Conservation (phyloP, 2,888 invertebrate species). For the Neoaliturus tenellus region DNA sequence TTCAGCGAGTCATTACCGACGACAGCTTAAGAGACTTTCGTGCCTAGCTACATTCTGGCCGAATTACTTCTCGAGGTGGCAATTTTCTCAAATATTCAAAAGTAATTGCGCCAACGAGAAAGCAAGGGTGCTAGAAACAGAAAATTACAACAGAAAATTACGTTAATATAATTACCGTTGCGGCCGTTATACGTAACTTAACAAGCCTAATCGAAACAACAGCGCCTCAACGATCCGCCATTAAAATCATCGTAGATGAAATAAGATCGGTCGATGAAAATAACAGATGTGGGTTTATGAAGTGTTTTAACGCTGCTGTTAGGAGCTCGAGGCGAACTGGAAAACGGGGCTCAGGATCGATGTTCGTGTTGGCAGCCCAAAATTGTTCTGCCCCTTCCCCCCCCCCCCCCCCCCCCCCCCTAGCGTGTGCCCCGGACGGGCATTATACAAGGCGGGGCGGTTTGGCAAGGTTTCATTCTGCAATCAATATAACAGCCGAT, state of each 20-base stretch:
- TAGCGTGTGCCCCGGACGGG: background rate
- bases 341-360: conserved; percentile 16
- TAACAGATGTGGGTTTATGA: conserved; percentile 20
- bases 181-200: background rate
- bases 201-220: background rate
- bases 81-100: conserved; percentile 30
- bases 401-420: conserved; percentile 13
- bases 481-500: conserved; percentile 41
- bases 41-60: background rate
- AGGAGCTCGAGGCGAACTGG: conserved; percentile 20
- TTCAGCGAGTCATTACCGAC: background rate
- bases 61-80: background rate
- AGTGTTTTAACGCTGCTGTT: conserved; percentile 31
- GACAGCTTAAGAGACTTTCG: background rate
- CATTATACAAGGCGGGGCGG: conserved; percentile 26
- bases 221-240: background rate
- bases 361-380: conserved; percentile 36
- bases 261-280: conserved; percentile 11
- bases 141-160: conserved; percentile 20
- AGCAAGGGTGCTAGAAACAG: background rate
- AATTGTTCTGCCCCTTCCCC: conserved; percentile 1
- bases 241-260: background rate
- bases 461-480: conserved; percentile 28
- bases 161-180: conserved; percentile 9
- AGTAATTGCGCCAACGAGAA: conserved; percentile 16